Evolutionary conservation across 2,888 invertebrate genomes (phyloP).

Genomic region (Tortrix viridana): DNA sequence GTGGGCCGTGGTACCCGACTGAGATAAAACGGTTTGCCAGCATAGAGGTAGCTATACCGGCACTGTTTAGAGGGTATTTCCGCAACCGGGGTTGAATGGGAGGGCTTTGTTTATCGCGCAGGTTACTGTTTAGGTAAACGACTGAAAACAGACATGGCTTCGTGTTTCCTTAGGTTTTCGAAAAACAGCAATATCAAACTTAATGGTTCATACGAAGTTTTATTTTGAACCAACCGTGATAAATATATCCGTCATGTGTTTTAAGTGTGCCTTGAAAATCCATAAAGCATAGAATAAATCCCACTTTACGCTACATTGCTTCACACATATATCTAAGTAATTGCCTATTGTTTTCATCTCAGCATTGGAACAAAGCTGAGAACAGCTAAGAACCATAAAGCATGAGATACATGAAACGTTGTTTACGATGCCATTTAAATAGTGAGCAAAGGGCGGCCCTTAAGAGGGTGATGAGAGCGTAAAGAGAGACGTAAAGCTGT

Average conservation of each 20-base stretch:
- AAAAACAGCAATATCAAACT: too few relatives aligned
- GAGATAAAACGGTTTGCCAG: constrained; percentile 11
- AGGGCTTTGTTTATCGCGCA: not conserved
- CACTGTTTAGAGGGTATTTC: constrained; percentile 7
- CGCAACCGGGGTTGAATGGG: constrained; percentile 3
- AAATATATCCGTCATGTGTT: too few relatives aligned
- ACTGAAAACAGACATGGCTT: too few relatives aligned
- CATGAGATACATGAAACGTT: constrained; percentile 10
- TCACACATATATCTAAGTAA: not conserved
- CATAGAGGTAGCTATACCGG: not conserved
- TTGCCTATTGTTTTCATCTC: not conserved
- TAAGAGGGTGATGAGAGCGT: constrained; percentile 9
- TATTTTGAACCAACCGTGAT: too few relatives aligned
- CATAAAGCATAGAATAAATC: too few relatives aligned
- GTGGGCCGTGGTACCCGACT: constrained; percentile 9
- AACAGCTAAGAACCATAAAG: not conserved
- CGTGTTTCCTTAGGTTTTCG: too few relatives aligned
- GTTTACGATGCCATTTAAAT: constrained; percentile 16
- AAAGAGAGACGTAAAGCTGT: constrained; percentile 14
- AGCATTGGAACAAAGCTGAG: not conserved
- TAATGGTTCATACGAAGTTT: too few relatives aligned
- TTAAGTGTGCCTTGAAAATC: too few relatives aligned
- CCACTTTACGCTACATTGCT: too few relatives aligned
- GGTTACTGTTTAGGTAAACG: not conserved
- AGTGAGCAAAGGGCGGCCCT: constrained; percentile 5